phyloP scores from a whole-genome alignment of 2,888 invertebrate species.

The Silvanus unidentatus region DNA sequence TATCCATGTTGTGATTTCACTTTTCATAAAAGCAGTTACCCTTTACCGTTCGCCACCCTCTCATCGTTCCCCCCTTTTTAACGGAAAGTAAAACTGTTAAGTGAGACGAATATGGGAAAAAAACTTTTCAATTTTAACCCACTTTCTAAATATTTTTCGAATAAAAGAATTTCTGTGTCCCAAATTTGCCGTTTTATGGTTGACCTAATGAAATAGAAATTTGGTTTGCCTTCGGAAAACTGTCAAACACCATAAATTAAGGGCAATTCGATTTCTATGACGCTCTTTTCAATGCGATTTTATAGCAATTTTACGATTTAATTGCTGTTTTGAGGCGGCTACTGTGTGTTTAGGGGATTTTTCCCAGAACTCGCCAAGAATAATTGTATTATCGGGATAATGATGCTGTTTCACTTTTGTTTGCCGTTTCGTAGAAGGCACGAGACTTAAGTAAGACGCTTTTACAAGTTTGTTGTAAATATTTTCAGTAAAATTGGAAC shows the following conservation, averaged over 20 bases:
- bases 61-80: background rate
- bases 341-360: background rate
- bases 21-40: too few species aligned
- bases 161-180: conserved; percentile 28
- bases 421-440: too few species aligned
- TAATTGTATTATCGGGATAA: too few species aligned
- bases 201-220: conserved; percentile 35
- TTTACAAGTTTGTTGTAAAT: too few species aligned
- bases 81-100: conserved; percentile 2
- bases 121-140: conserved; percentile 24
- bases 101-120: background rate
- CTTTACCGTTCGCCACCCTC: too few species aligned
- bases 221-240: conserved; percentile 27
- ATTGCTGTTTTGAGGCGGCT: conserved; percentile 19
- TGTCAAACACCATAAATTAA: conserved; percentile 16
- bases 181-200: conserved; percentile 36
- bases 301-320: conserved; percentile 26
- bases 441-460: too few species aligned
- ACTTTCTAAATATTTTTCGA: conserved; percentile 27
- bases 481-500: too few species aligned
- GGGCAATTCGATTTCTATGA: background rate
- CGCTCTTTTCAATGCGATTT: too few species aligned
- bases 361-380: too few species aligned
- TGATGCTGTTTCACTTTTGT: too few species aligned
- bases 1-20: too few species aligned